phyloP scores from a whole-genome alignment of 1,140 invertebrate genomes.

The Hestina assimilis region DNA sequence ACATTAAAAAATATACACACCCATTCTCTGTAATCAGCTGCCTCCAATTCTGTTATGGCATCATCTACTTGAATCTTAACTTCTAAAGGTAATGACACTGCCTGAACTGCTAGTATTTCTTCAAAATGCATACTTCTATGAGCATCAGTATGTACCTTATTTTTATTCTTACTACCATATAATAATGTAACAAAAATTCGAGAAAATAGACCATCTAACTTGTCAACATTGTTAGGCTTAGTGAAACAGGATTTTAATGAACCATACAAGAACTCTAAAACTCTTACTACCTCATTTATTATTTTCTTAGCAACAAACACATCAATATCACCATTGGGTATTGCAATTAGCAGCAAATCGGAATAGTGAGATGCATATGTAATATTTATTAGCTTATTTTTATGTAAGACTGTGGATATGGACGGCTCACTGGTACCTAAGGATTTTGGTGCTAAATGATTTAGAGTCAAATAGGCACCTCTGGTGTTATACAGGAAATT shows the following conservation, averaged over 20 bases:
- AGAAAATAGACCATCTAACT: conserved; percentile 60
- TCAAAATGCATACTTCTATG: conserved; percentile 38
- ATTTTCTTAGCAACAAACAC: conserved; percentile 60
- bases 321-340: conserved; percentile 71
- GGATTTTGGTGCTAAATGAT: conserved; percentile 82
- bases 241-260: conserved; percentile 64
- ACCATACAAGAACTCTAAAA: conserved; percentile 65
- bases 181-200: conserved; percentile 52
- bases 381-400: conserved; percentile 78
- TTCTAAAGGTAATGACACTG: conserved; percentile 84
- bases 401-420: conserved; percentile 78
- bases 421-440: conserved; percentile 78
- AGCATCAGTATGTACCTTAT: conserved; percentile 19
- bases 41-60: conserved; percentile 88
- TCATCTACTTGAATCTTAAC: conserved; percentile 88
- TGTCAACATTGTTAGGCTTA: conserved; percentile 65
- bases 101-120: conserved; percentile 76
- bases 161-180: conserved; percentile 30
- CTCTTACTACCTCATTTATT: conserved; percentile 71
- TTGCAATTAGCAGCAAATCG: conserved; percentile 77
- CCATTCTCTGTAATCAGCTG: conserved; percentile 90
- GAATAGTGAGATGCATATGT: conserved; percentile 77
- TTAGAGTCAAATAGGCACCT: conserved; percentile 84
- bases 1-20: conserved; percentile 65
- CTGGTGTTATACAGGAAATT: conserved; percentile 80